Conservation (phyloP, 2,113 vertebrate species). For the Caretta caretta region DNA sequence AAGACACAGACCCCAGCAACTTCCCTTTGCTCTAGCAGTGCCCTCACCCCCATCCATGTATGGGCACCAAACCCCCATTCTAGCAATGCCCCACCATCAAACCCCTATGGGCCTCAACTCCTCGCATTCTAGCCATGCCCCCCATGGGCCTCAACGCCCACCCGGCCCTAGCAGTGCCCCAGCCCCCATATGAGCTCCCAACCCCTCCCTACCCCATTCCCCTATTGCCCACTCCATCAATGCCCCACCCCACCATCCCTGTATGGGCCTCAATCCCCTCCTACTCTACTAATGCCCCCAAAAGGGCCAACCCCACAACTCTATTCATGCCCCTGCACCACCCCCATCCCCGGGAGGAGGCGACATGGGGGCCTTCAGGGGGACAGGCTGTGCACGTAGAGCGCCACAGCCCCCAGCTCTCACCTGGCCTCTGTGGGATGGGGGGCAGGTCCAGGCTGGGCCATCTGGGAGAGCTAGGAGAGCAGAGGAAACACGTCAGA, state of each 20-base stretch:
- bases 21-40: neutral
- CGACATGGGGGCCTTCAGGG: fast-evolving
- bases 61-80: neutral
- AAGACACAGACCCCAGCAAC: neutral
- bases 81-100: no score
- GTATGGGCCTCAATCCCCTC: neutral
- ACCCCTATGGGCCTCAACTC: no score
- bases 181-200: no score
- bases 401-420: neutral
- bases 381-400: neutral
- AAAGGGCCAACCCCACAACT: neutral
- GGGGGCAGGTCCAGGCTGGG: neutral
- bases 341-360: fast-evolving
- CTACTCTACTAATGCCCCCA: neutral
- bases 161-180: no score
- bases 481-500: neutral
- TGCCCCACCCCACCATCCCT: neutral
- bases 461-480: conserved; percentile 49
- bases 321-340: fast-evolving
- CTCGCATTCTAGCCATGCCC: no score
- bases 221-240: neutral
- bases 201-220: no score
- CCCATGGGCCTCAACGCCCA: no score
- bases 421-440: conserved; percentile 62
- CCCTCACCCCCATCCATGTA: no score